Percentiles rank a stretch among this genome's conserved stretches.
phyloP scores from a whole-genome alignment of 1,140 invertebrate species.

The Trichonephila inaurata region DNA sequence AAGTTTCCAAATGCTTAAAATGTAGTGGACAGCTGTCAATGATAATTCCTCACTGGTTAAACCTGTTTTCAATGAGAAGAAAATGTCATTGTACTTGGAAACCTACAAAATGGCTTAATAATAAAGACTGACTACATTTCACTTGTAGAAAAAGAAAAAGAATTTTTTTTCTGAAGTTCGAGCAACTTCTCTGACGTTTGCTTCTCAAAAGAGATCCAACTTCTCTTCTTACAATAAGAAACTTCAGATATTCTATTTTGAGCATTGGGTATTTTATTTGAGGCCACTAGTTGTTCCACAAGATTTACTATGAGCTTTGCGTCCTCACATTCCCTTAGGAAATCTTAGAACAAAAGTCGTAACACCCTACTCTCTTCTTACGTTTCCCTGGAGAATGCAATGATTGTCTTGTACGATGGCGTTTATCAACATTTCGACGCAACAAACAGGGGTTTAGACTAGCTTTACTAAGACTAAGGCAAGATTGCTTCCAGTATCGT shows the following conservation, averaged over 20 bases:
- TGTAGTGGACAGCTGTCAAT: too few relatives aligned
- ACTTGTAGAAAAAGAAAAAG: too few relatives aligned
- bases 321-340: background rate
- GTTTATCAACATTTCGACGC: constrained; percentile 38
- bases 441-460: background rate
- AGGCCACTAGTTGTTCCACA: background rate
- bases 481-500: constrained; percentile 10
- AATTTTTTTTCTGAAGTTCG: too few relatives aligned
- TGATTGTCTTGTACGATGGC: constrained; percentile 7
- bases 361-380: background rate
- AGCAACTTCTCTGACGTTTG: too few relatives aligned
- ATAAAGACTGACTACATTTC: too few relatives aligned
- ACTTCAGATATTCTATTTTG: background rate
- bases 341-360: constrained; percentile 13
- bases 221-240: background rate
- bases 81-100: too few relatives aligned
- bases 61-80: too few relatives aligned
- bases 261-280: background rate
- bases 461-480: background rate
- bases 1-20: too few relatives aligned
- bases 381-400: background rate
- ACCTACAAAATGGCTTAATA: too few relatives aligned
- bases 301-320: background rate
- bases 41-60: too few relatives aligned
- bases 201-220: background rate